Percentiles rank a stretch among this genome's conserved stretches.
These are phyloP conservation scores for Sinonovacula constricta DNA, from an alignment of 1,140 invertebrate genomes.

Conservation along the genomic window DNA sequence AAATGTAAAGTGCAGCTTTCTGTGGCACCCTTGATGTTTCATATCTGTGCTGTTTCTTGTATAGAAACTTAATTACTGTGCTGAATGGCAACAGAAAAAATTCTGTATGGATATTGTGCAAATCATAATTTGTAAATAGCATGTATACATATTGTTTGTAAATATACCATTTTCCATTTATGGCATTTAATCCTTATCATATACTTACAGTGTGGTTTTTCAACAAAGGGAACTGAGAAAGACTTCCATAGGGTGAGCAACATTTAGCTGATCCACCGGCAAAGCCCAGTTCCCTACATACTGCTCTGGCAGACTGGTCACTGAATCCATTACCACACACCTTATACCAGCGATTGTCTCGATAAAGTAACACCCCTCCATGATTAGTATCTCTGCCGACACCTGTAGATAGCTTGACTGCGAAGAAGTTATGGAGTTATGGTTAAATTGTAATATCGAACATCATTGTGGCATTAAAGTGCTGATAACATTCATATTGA, in stretches of 20 bases:
- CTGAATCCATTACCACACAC: constrained; percentile 53
- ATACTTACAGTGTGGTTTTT: constrained; percentile 13
- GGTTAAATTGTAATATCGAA: no score
- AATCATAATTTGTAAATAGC: no score
- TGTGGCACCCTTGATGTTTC: not conserved
- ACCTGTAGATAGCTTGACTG: constrained; percentile 49
- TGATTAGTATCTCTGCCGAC: constrained; percentile 31
- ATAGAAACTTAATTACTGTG: no score
- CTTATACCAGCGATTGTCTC: constrained; percentile 32
- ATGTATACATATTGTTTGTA: no score
- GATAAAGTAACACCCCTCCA: constrained; percentile 39
- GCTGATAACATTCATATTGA: no score
- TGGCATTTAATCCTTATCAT: not conserved
- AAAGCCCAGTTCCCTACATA: constrained; percentile 55
- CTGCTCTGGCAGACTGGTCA: constrained; percentile 27
- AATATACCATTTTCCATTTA: not conserved
- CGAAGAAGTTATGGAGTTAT: no score
- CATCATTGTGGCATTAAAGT: no score
- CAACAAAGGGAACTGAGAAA: constrained; percentile 12
- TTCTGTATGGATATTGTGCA: no score
- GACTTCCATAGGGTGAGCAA: constrained; percentile 39
- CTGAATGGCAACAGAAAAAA: no score
- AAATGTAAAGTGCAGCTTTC: not conserved
- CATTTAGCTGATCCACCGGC: constrained; percentile 40
- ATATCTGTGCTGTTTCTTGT: no score